Evolutionary conservation across 2,113 vertebrate species (phyloP), one percentile per base, ranked within the genome.

Genomic region (Ranitomeya variabilis): DNA sequence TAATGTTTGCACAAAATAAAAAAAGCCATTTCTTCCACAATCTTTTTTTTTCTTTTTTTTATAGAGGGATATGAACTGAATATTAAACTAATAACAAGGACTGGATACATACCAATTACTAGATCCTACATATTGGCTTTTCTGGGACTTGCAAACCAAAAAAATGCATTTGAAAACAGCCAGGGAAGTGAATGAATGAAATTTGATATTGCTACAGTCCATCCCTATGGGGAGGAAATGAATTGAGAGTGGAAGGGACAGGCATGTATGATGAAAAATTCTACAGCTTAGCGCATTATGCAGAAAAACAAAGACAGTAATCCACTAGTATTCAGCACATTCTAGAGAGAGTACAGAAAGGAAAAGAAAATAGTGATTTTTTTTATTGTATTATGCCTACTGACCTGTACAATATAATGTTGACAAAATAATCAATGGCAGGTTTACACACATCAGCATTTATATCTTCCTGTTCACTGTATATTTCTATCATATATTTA

Each of bases 241-340:
- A 82, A 82, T 80, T 71, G 52, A 81, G 81, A 87, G 86, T 81
- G 69, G 67, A 80, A 87, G 80, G 76, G 85, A 87, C 85, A 80
- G 85, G 37, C 18, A 87, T 88, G 80, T 88, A 82, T 81, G 64
- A 88, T 62, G 87, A 62, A 74, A 88, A 76, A 74, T 82, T 82
- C 55, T 82, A 13, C 9, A 31, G 69, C 31, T 83, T 73, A 76
- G 69, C 76, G 67, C 69, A 82, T 52, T 82, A 74, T 87, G 86
- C 86, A 82, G 54, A 83, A 83, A 78, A 87, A 62, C 8, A 76
- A 55, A 71, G 21, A n/a, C 18, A 64, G 74, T 82, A 88, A 88
- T 64, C 79, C 31, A 82, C 52, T 67, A 37, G 26, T 73, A 31
- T 81, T 19, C 21, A 31, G 77, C 79, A 71, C 14, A 87, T 67